A percentile compares a stretch with the other conserved stretches of the same genome.
Evolutionary conservation across 92 coral and sea anemone species (phyloP).

Genomic region (Pocillopora grandis): DNA sequence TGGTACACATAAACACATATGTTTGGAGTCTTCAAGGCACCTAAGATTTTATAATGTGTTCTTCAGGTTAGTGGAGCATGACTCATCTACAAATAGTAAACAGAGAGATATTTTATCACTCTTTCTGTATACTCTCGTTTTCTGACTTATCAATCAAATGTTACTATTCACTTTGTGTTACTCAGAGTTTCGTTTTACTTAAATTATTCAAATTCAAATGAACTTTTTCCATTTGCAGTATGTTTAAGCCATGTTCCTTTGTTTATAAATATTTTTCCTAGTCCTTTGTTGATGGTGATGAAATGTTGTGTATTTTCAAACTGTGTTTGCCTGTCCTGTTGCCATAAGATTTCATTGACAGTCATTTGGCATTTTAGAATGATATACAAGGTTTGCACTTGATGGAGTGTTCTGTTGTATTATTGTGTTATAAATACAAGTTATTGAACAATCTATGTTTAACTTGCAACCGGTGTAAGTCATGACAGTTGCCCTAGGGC

Average conservation of each 20-base stretch:
- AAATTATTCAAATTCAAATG: not conserved
- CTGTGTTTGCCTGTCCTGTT: not conserved
- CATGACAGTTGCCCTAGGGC: not conserved
- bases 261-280: constrained; percentile 15
- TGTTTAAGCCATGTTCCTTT: not conserved
- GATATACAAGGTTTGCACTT: not conserved
- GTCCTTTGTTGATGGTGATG: not conserved
- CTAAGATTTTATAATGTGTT: not conserved
- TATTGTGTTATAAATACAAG: not conserved
- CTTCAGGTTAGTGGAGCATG: not conserved
- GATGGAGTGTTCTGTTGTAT: not conserved
- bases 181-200: constrained; percentile 1
- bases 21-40: not conserved
- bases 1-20: not conserved
- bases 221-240: not conserved
- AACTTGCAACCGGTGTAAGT: not conserved
- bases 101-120: not conserved
- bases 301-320: not conserved
- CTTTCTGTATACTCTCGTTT: not conserved
- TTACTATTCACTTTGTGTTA: not conserved
- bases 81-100: not conserved
- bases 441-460: not conserved
- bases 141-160: not conserved
- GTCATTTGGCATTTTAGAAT: not conserved
- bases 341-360: not conserved